Evolutionary conservation across 53 echinoderm and acorn worm genomes (phyloP).

Genomic region (Apostichopus leukothele): DNA sequence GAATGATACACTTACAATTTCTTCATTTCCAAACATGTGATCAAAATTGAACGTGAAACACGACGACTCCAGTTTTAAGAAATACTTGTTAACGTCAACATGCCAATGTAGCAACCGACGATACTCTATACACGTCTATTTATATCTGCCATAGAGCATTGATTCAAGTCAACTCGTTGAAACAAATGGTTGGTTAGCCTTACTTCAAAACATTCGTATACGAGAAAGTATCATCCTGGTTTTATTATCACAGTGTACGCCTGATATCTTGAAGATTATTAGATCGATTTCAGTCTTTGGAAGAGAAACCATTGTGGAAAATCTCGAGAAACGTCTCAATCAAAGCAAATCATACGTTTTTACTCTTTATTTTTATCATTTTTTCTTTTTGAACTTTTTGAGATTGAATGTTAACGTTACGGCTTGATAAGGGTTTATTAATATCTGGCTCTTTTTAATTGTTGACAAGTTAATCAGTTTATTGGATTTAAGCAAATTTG

Average conservation of each 20-base stretch:
- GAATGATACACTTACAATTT: no score
- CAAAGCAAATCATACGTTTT: neutral
- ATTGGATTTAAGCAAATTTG: no score
- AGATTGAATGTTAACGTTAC: neutral
- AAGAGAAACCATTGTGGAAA: neutral
- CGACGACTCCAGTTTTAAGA: no score
- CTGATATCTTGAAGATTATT: constrained; percentile 25
- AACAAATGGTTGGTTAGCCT: neutral
- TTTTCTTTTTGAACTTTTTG: neutral
- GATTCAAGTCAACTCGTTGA: neutral
- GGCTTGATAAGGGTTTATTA: neutral
- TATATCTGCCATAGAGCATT: neutral
- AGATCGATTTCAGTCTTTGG: neutral
- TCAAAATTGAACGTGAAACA: no score
- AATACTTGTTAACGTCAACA: no score
- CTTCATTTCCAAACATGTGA: no score
- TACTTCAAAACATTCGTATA: constrained; percentile 14
- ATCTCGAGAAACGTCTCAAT: neutral
- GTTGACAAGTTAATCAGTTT: no score
- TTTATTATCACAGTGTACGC: constrained; percentile 32
- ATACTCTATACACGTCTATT: neutral
- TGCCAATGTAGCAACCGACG: no score
- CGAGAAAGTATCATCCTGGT: neutral
- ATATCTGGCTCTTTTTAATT: no score
- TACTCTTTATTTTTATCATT: neutral